Base-by-base conservation (phyloP, 1,140 invertebrate genomes). In the Leptinotarsa lineolata region DNA sequence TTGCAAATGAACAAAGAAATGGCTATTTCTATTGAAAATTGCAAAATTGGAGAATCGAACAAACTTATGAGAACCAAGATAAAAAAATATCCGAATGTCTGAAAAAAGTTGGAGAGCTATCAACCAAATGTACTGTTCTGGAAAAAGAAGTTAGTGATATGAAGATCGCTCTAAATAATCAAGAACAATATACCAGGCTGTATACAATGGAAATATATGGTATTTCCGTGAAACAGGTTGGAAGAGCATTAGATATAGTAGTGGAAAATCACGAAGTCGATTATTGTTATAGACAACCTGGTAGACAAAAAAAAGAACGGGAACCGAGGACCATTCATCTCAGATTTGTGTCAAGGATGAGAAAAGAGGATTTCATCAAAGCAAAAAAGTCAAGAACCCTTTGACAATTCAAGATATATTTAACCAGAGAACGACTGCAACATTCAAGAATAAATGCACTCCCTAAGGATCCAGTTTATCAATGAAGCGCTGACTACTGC, bases 291-390 rank as follows among this genome's bases (percentile, higher is more conserved):
- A 24, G 24, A 24, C 24, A 61, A 24, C 60, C 60, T 6, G 8
- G 60, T 4, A 61, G 22, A 61, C 60, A 61, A 11, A 13, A 61
- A 61, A 61, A 61, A 61, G 5, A 5, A 24, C 5, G 5, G 24
- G 24, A 24, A 24, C 24, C 24, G 24, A 24, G 60, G 60, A 61
- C 60, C 60, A 61, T 61, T 61, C 60, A 15, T 21, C 54, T 58
- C 60, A 61, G 60, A 11, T 61, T 61, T 61, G 60, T 61, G 60
- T 61, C 60, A 24, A 61, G 60, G 60, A 61, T 61, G 60, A 61
- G 18, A 12, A 61, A 61, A 61, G 60, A 61, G 12, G 60, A 61
- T 1, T 61, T 61, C 18, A 61, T 61, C 18, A 61, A 61, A 61
- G 18, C 60, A 61, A 61, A 21, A 61, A 61, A 61, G 5, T 61